Evolutionary conservation across 1,140 invertebrate species (phyloP).

Genomic region (Tyrophagus putrescentiae): DNA sequence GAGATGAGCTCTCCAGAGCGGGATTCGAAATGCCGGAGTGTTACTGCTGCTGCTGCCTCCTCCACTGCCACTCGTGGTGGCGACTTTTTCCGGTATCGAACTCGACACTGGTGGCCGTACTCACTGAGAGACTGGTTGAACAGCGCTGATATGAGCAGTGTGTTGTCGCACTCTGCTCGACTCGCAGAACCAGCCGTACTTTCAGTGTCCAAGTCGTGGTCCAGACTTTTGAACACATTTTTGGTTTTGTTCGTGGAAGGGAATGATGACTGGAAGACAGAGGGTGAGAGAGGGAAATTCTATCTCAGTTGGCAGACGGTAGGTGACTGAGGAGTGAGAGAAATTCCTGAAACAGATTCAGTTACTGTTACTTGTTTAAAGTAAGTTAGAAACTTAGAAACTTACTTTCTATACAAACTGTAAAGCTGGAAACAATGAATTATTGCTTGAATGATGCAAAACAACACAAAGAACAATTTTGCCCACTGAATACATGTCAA

Average conservation of each 20-base stretch:
- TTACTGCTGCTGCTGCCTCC: too few species aligned
- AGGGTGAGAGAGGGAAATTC: slow-evolving; percentile 9
- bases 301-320: not conserved
- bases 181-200: not conserved
- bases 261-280: slow-evolving; percentile 8
- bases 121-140: slow-evolving; percentile 11
- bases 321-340: not conserved
- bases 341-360: not conserved
- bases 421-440: not conserved
- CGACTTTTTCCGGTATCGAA: not conserved
- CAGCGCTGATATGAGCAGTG: not conserved
- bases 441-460: not conserved
- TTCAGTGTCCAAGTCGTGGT: not conserved
- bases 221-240: not conserved
- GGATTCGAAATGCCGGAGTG: too few species aligned
- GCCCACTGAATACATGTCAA: not conserved
- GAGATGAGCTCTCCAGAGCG: not conserved
- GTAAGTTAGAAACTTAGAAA: not conserved
- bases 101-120: slow-evolving; percentile 8
- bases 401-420: not conserved
- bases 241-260: not conserved
- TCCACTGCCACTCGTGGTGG: too few species aligned
- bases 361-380: not conserved
- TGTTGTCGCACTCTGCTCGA: not conserved
- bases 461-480: slow-evolving; percentile 2